Evolutionary conservation across 2,797 vertebrate species (phyloP), one percentile per base, ranked within the genome.

Genomic region (Pitangus sulphuratus): DNA sequence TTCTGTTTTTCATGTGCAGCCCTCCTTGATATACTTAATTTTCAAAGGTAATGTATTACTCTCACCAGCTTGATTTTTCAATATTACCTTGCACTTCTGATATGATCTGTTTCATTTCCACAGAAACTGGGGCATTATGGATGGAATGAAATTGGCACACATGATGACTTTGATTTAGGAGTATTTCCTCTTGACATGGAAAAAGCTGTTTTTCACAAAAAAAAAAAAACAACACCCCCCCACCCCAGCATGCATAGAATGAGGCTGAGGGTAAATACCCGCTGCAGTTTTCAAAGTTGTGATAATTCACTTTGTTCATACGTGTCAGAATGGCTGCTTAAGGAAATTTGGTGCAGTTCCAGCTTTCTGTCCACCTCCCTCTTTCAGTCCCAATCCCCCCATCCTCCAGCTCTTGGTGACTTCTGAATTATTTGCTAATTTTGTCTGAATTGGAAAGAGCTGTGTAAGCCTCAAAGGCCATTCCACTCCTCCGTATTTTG

Each of bases 11-110:
- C 82, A 91, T 74, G 48, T 95, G 77, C 94, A 98, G 98, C 98
- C 8, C 81, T 98, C 47, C 97, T 98, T 88, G 98, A 98, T 94
- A 96, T 98, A 57, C 96, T 98, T 93, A 96, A 97, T 70, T 98
- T 98, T 95, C 98, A 98, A 93, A 98, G 98, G 98, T 98, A 98
- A 98, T 53, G 33, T 89, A 70, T 90, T 85, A 47, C 56, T 86
- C 42, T 93, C 22, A 53, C 44, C 31, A 31, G 65, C 62, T 90
- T 90, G 75, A 47, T 77, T 70, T 89, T 83, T 92, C 1, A 0
- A 4, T 87, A 31, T 72, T 84, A 30, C 71, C 35, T 86, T 87
- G 48, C 22, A 19, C 30, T 71, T 87, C 60, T 74, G 71, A 56
- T 93, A 48, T 13, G 35, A 84, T 90, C 80, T 77, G 45, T 87